Evolutionary conservation across 2,797 vertebrate genomes (phyloP), one percentile per base, ranked within the genome.

Genomic region (Sphenopsis melanotis): DNA sequence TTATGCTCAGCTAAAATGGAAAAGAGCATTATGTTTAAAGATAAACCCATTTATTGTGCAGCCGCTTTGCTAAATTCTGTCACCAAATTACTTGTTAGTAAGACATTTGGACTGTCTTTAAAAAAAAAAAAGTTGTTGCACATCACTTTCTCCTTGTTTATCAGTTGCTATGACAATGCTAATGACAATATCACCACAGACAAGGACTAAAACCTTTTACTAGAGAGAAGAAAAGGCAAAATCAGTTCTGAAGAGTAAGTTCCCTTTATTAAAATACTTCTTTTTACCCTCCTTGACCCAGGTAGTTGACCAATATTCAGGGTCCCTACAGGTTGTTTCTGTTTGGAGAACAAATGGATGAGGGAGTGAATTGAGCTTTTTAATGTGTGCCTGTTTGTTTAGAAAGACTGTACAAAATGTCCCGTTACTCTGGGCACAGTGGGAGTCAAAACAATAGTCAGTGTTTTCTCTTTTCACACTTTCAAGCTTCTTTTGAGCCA

Each of bases 1-100:
- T 97, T 98, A 97, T 97, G 96, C 95, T 97, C 96, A 96, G 96
- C 97, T 97, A 97, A 97, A 96, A 98, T 95, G 95, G 94, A 98
- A 98, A 97, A 98, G 93, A 97, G 92, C 94, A 96, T 97, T 96
- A 94, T 93, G 88, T 95, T 98, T 97, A 95, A 97, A 97, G 95
- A 97, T 94, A 97, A 98, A 89, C 75, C 92, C 57, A 83, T 96
- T 97, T 97, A 94, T 89, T 83, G 57, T 93, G 89, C 89, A 95
- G 89, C 55, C 11, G 22, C 92, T 97, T 96, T 57, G 60, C 93
- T 95, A 83, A 97, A 97, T 91, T 97, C 96, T 96, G 93, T 96
- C 87, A 97, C 89, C 81, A 95, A 97, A 96, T 96, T 94, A 94
- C 94, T 95, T 93, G 94, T 95, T 94, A 96, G 92, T 34, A 84